Evolutionary conservation across 2,888 invertebrate genomes (phyloP).

Genomic region (Lithophane semibrunnea): DNA sequence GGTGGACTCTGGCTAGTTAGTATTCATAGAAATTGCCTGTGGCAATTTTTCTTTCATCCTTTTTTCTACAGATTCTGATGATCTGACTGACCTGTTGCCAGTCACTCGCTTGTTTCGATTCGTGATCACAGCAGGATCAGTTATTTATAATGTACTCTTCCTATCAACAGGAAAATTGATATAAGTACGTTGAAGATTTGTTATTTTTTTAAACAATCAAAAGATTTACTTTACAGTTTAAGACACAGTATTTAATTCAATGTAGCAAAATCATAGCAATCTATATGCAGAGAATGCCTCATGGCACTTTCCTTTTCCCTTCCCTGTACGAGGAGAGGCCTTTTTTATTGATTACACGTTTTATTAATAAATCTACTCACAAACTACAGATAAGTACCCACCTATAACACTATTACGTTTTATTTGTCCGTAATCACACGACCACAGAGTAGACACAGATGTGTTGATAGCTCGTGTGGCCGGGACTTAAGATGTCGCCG

Average conservation of each 20-base stretch:
- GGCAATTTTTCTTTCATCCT: not conserved
- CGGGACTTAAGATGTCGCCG: slow-evolving; percentile 52
- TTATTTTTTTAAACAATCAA: too few relatives aligned
- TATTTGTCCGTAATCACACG: slow-evolving; percentile 43
- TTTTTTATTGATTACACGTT: not conserved
- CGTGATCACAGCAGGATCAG: not conserved
- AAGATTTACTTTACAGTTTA: too few relatives aligned
- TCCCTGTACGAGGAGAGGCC: too few relatives aligned
- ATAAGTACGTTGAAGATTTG: not conserved
- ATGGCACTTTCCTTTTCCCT: too few relatives aligned
- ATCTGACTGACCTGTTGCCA: not conserved
- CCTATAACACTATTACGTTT: slow-evolving; percentile 23
- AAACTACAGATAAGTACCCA: not conserved
- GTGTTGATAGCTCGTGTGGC: slow-evolving; percentile 20
- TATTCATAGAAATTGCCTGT: not conserved
- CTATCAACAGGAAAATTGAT: not conserved
- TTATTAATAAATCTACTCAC: not conserved
- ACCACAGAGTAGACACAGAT: slow-evolving; percentile 35
- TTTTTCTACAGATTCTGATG: not conserved
- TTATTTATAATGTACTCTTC: not conserved
- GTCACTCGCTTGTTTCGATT: not conserved
- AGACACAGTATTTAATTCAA: too few relatives aligned
- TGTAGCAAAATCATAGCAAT: too few relatives aligned
- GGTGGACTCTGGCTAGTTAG: not conserved
- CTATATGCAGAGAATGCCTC: too few relatives aligned